Conservation (phyloP, 2,113 vertebrate species). For the Ctenodactylus gundi region DNA sequence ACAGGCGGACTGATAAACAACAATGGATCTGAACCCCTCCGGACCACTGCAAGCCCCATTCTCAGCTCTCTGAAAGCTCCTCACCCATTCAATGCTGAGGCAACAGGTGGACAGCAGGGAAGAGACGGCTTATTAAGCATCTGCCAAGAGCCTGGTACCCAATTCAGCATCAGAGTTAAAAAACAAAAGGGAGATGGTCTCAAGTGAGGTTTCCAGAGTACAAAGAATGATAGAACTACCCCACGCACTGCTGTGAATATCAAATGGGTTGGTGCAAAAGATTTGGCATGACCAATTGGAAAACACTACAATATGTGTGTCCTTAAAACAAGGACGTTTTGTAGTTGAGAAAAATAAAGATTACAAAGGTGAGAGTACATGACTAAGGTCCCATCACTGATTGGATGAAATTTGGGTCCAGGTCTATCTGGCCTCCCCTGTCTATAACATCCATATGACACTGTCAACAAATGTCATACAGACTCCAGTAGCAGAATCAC, state of each 20-base stretch:
- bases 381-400: not conserved
- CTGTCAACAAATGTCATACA: not conserved
- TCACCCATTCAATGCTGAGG: not conserved
- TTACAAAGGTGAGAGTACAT: not conserved
- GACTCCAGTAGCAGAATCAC: not conserved
- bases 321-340: not conserved
- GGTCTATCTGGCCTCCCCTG: too few relatives aligned
- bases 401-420: not conserved
- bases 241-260: not conserved
- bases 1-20: not conserved
- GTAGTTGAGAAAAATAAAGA: not conserved
- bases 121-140: not conserved
- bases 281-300: not conserved
- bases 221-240: not conserved
- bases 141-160: not conserved
- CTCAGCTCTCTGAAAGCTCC: not conserved
- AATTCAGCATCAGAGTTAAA: not conserved
- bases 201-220: not conserved
- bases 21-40: not conserved
- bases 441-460: not conserved
- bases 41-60: not conserved
- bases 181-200: not conserved
- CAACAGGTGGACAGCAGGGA: fast-evolving
- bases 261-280: not conserved
- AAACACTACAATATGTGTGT: not conserved